A percentile compares a stretch with the other conserved stretches of the same genome.
Conservation (phyloP, 2,797 vertebrate species). For the Ibycter americanus region DNA sequence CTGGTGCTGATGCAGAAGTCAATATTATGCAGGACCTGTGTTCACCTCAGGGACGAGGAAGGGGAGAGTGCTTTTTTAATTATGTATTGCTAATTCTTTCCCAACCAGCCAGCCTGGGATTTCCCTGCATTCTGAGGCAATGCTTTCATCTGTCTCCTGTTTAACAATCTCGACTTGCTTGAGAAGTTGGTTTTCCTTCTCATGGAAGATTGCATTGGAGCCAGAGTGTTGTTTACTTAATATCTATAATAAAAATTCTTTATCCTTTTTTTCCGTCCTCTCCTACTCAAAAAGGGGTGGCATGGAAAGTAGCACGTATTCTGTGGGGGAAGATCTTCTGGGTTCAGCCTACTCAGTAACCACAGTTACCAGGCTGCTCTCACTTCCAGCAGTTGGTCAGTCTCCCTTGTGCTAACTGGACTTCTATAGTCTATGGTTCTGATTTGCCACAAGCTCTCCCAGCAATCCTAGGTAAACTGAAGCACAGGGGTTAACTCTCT, state of each 20-base stretch:
- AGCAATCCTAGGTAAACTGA: neutral
- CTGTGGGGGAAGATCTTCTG: neutral
- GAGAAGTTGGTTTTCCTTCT: slow-evolving; percentile 42
- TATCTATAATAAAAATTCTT: slow-evolving; percentile 20
- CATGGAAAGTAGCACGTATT: neutral
- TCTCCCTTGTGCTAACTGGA: neutral
- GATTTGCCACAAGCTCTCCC: neutral
- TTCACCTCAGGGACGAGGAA: slow-evolving; percentile 14
- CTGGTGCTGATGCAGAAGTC: slow-evolving; percentile 4
- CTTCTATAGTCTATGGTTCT: neutral
- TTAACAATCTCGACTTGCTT: slow-evolving; percentile 13
- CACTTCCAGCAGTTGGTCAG: neutral
- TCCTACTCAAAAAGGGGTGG: neutral
- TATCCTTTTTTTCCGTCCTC: neutral
- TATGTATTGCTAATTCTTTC: slow-evolving; percentile 23
- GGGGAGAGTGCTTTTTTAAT: slow-evolving; percentile 18
- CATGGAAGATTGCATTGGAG: slow-evolving; percentile 8
- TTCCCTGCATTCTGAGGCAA: slow-evolving; percentile 38
- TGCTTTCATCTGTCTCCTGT: slow-evolving; percentile 37
- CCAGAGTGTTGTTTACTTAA: neutral
- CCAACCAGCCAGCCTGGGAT: slow-evolving; percentile 16
- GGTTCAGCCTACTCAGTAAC: neutral
- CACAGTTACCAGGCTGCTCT: neutral
- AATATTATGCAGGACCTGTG: neutral
- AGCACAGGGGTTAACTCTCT: neutral